phyloP scores from a whole-genome alignment of 2,113 vertebrate genomes.

The Strigops habroptila region DNA sequence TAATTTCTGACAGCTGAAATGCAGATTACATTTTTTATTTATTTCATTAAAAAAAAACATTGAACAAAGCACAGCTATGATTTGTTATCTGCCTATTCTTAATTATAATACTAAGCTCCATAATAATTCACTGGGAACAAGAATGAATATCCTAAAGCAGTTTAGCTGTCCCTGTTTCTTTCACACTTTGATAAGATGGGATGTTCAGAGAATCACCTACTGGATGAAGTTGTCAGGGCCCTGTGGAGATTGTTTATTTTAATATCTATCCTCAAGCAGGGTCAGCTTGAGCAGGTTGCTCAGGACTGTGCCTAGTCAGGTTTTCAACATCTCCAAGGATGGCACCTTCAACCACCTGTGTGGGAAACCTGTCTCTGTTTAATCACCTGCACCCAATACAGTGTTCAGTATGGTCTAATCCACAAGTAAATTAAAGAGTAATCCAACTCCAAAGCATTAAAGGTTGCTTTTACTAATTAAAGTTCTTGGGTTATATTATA shows the following conservation, averaged over 20 bases:
- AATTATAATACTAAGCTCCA: not conserved
- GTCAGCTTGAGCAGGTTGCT: not conserved
- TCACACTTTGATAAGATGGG: not conserved
- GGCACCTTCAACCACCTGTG: not conserved
- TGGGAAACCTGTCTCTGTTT: not conserved
- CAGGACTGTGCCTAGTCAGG: not conserved
- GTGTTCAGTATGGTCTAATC: rapidly evolving
- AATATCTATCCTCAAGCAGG: not conserved
- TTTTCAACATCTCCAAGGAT: not conserved
- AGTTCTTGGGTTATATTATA: not conserved
- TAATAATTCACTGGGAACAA: not conserved
- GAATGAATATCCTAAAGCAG: not conserved
- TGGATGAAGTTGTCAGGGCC: not conserved
- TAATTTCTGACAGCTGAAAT: not conserved
- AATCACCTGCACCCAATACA: not conserved
- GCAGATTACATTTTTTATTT: not conserved
- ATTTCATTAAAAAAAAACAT: not conserved
- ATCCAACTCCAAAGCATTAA: not conserved
- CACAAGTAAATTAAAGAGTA: not conserved
- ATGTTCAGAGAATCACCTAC: not conserved
- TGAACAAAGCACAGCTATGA: not conserved
- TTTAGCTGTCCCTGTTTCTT: not conserved
- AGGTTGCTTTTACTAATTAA: not conserved
- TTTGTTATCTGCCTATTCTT: not conserved
- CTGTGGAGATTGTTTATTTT: not conserved